Evolutionary conservation across 1,140 invertebrate species (phyloP).

Genomic region (Monochamus saltuarius): DNA sequence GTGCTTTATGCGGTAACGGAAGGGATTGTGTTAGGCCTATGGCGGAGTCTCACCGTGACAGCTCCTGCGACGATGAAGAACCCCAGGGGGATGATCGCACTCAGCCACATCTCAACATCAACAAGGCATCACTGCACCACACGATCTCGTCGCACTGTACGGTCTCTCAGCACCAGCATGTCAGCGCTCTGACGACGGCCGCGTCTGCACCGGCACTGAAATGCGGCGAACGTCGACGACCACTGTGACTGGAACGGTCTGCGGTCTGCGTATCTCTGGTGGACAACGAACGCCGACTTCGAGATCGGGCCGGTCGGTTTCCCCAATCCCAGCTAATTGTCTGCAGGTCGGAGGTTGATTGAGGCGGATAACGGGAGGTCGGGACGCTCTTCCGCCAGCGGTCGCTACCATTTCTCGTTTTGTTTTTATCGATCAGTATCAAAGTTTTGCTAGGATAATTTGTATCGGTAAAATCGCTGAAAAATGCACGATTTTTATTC

Average conservation of each 20-base stretch:
- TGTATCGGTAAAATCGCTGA: too few species aligned
- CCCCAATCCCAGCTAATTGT: conserved; percentile 26
- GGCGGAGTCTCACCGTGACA: conserved; percentile 17
- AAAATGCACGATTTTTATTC: too few species aligned
- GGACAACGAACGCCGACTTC: too few species aligned
- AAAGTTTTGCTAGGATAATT: too few species aligned
- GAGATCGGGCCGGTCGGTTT: conserved; percentile 14
- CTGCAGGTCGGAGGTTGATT: conserved; percentile 24
- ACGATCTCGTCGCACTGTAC: neutral
- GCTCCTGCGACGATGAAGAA: conserved; percentile 11
- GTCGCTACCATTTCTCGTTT: too few species aligned
- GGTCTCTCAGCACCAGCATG: conserved; percentile 16
- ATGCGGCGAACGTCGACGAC: neutral
- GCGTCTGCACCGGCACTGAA: neutral
- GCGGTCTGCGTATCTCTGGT: neutral
- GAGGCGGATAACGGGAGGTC: conserved; percentile 5
- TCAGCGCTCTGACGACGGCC: conserved; percentile 6
- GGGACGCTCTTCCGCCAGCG: too few species aligned
- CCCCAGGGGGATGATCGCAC: conserved; percentile 20
- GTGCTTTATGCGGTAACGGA: too few species aligned
- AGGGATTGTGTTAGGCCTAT: too few species aligned
- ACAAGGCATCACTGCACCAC: neutral
- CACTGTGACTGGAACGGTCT: neutral
- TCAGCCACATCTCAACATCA: conserved; percentile 21
- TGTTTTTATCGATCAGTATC: too few species aligned